Base-by-base conservation (phyloP, 2,888 invertebrate genomes). In the Epistrophella euchroma region DNA sequence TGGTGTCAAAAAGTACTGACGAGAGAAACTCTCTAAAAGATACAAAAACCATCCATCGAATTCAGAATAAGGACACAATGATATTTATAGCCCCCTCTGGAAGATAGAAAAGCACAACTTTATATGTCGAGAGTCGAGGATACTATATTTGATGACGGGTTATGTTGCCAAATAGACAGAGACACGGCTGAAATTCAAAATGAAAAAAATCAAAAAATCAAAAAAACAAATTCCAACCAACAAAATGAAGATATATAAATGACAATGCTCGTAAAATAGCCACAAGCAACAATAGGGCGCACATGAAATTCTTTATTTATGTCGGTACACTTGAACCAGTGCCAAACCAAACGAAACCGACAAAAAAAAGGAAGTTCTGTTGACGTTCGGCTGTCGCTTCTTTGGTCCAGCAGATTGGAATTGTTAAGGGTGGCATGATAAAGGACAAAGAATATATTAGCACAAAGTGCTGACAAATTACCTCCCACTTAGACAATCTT, bases 381-480 rank as follows among this genome's bases (percentile, higher is more conserved):
- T 85, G 85, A 85, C 85, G 73, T 81, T 85, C 70, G 81, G 56
- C 68, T 85, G 70, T 85, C 81, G 68, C 35, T 40, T 47, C 5
- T 37, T 35, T 9, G 35, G 40, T 43, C 4, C 19, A 17, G 47
- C 40, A 60, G 37, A 22, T 37, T 58, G 62, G 56, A 71, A 58
- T 73, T 45, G 50, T 73, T 50, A 81, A 62, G 81, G 81, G 85
- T 76, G 81, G 76, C 68, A 47, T 28, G n/a, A 55, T 75, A 77
- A 70, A 77, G 68, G 60, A 60, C 60, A 70, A 66, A 72, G n/a
- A 72, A 45, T 72, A 74, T 74, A 78, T 74, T 64, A 62, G 68
- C 77, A 35, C 62, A 75, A 71, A 79, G 72, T 75, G 84, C 75
- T 81, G 80, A 81, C 81, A 85, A 85, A 85, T 85, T 81, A 81